Base-by-base conservation (phyloP, 2,797 vertebrate genomes). In the Poeciliopsis turneri region DNA sequence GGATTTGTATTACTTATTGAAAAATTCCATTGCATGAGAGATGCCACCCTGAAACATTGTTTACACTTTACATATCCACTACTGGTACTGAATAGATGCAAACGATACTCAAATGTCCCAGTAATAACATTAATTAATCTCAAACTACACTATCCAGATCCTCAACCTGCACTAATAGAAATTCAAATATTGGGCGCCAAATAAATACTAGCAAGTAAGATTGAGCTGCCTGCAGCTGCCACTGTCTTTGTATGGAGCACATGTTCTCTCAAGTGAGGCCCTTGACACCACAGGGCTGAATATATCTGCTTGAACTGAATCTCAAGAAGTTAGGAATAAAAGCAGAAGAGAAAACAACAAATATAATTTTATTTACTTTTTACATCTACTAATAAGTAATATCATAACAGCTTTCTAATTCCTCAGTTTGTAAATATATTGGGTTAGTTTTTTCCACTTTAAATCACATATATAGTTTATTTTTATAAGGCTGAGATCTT, bases 321-420 rank as follows among this genome's bases (percentile, higher is more conserved):
- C 39, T 70, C 25, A 70, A 45, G 41, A 70, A 45, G 23, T 70
- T 45, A 70, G 23, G 43, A 70, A n/a, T n/a, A 70, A 70, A 70
- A 68, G 23, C 28, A 11, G 64, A 25, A 41, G 23, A 45, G n/a
- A 43, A 70, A n/a, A 11, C 8, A 15, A 5, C 23, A 41, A 68
- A 43, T 13, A 25, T 1, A 3, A 13, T 15, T 25, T n/a, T n/a
- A n/a, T 69, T 7, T 71, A 15, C 41, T 30, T n/a, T 69, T 43
- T 25, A 18, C 10, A 43, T 69, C 13, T n/a, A 69, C 10, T 43
- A 2, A 69, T 43, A 25, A 13, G 11, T 43, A n/a, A n/a, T 43
- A 6, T 66, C 18, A 39, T 20, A 39, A 36, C 2, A 68, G 39
- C 15, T 64, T 36, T 36, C 36, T 33, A 43, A 13, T 43, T 43